Evolutionary conservation across 2,797 vertebrate species (phyloP).

Genomic region (Trachurus trachurus): DNA sequence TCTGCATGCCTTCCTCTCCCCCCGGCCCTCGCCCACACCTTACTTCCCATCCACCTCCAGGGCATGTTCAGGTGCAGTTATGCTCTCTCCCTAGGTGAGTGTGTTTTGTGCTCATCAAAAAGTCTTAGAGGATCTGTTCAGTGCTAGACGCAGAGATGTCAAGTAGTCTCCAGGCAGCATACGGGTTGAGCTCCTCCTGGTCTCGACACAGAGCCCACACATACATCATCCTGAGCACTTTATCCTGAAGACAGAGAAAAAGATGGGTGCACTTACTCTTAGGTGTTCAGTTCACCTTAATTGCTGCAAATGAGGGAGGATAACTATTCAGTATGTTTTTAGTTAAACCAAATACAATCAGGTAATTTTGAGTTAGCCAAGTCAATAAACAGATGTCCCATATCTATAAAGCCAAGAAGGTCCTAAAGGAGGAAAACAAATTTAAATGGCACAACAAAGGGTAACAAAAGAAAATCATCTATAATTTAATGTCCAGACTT

Average conservation of each 20-base stretch:
- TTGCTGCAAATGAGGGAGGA: neutral
- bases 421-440: neutral
- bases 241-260: slow-evolving; percentile 84
- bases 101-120: slow-evolving; percentile 36
- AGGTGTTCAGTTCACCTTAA: neutral
- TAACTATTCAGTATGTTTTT: neutral
- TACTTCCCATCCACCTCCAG: slow-evolving; percentile 18
- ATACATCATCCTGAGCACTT: slow-evolving; percentile 95
- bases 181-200: slow-evolving; percentile 94
- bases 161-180: slow-evolving; percentile 94
- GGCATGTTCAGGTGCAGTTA: slow-evolving; percentile 27
- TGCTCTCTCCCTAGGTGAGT: slow-evolving; percentile 36
- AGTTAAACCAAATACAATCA: neutral
- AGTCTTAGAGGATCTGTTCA: slow-evolving; percentile 93
- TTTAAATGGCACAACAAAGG: slow-evolving; percentile 1
- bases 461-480: neutral
- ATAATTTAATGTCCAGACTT: slow-evolving; percentile 30
- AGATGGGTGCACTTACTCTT: neutral
- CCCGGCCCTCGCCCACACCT: neutral
- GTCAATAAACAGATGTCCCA: neutral
- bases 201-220: slow-evolving; percentile 98
- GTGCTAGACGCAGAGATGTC: slow-evolving; percentile 95
- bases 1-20: slow-evolving; percentile 3
- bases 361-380: neutral
- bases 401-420: neutral